Percentiles rank a stretch among this genome's conserved stretches.
Evolutionary conservation across 1,140 invertebrate genomes (phyloP).

Genomic region (Lepidurus arcticus): DNA sequence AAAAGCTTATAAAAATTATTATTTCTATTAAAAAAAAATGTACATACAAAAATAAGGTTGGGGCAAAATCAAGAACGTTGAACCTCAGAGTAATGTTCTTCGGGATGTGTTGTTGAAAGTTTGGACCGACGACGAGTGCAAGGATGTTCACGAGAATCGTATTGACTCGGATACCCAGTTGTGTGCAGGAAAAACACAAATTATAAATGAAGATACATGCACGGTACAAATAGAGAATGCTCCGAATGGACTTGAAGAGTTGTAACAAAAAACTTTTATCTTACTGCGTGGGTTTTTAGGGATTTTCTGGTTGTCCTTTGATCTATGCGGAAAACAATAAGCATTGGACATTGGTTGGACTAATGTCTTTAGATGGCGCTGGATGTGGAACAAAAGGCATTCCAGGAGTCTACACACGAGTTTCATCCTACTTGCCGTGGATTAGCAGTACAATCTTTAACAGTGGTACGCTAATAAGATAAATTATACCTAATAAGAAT

Average conservation of each 20-base stretch:
- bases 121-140: conserved; percentile 49
- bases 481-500: too few relatives aligned
- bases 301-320: too few relatives aligned
- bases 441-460: too few relatives aligned
- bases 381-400: conserved; percentile 58
- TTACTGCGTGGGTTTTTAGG: conserved; percentile 81
- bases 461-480: too few relatives aligned
- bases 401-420: conserved; percentile 65
- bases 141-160: conserved; percentile 32
- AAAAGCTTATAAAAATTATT: too few relatives aligned
- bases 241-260: not conserved
- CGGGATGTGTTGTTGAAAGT: conserved; percentile 56
- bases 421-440: conserved; percentile 65
- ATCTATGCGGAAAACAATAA: conserved; percentile 60
- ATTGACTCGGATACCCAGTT: conserved; percentile 39
- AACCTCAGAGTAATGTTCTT: conserved; percentile 51
- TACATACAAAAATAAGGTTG: too few relatives aligned
- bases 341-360: conserved; percentile 68
- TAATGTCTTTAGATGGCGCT: conserved; percentile 73
- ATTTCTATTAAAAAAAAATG: too few relatives aligned
- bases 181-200: conserved; percentile 42
- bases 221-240: conserved; percentile 38
- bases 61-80: conserved; percentile 54
- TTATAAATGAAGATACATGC: conserved; percentile 45
- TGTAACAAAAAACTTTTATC: conserved; percentile 37